A percentile compares a stretch with the other conserved stretches of the same genome.
These are phyloP conservation scores for Echinops telfairi DNA, from an alignment of 2,113 vertebrate genomes.

Conservation along the genomic window DNA sequence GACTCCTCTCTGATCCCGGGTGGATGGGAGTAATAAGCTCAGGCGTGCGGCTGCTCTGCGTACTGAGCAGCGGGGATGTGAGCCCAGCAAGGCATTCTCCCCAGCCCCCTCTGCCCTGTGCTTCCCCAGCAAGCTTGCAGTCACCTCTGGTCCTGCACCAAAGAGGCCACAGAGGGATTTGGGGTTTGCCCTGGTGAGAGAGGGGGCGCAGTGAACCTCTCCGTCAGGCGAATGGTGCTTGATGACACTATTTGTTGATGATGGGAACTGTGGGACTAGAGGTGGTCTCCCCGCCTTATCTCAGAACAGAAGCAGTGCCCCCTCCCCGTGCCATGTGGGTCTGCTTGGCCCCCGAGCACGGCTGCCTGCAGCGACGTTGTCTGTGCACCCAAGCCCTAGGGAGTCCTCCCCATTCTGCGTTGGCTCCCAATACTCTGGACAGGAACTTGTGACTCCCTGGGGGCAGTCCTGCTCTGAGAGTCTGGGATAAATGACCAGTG, in stretches of 20 bases:
- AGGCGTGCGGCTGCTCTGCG: background rate
- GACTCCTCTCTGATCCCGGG: background rate
- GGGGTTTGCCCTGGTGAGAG: background rate
- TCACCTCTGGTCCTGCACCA: background rate
- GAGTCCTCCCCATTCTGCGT: background rate
- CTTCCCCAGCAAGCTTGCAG: conserved; percentile 3
- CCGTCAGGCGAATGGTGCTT: background rate
- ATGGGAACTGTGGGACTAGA: background rate
- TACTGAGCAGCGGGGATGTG: background rate
- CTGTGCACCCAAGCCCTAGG: background rate
- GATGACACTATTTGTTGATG: background rate
- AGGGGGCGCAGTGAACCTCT: background rate
- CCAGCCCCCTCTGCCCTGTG: conserved; percentile 54
- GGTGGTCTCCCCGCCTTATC: background rate
- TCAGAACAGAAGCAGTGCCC: background rate
- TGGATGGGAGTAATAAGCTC: background rate
- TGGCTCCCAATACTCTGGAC: background rate
- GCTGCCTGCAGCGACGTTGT: background rate
- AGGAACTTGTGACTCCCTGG: background rate
- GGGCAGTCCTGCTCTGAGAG: background rate
- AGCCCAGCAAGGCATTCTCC: conserved; percentile 15
- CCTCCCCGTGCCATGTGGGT: background rate
- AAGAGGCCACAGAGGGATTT: background rate
- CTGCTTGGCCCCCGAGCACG: background rate
- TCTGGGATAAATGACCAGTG: background rate